Conservation (phyloP, 2,113 vertebrate species). For the Plectropomus leopardus region DNA sequence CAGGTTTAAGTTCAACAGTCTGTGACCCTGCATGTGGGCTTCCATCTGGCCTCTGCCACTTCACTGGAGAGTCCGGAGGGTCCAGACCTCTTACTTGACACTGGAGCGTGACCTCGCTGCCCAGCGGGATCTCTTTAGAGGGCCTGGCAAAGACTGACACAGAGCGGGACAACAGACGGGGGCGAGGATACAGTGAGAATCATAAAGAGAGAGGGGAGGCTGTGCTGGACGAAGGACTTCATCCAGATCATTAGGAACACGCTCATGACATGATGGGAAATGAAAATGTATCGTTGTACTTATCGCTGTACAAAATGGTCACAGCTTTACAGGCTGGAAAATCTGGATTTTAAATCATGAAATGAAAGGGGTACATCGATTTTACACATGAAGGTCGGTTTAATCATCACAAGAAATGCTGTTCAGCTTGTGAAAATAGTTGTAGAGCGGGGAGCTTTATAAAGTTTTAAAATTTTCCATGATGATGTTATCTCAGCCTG, state of each 20-base stretch:
- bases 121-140: background rate
- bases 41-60: slow-evolving; percentile 59
- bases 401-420: background rate
- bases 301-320: background rate
- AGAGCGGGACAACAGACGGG: slow-evolving; percentile 10
- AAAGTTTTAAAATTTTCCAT: background rate
- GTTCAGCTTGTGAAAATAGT: background rate
- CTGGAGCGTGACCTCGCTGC: background rate
- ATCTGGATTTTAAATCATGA: background rate
- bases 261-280: background rate
- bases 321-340: background rate
- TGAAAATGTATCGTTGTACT: background rate
- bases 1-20: background rate
- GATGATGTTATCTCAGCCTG: background rate
- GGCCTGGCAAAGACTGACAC: slow-evolving; percentile 48
- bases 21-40: rapidly evolving
- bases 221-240: background rate
- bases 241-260: background rate
- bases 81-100: slow-evolving; percentile 37
- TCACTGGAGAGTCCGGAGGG: rapidly evolving
- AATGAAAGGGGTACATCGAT: background rate
- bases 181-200: slow-evolving; percentile 3
- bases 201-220: background rate
- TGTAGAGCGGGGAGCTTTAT: background rate
- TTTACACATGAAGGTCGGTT: background rate